phyloP scores from a whole-genome alignment of 2,797 vertebrate genomes.

The Anisognathus igniventris region DNA sequence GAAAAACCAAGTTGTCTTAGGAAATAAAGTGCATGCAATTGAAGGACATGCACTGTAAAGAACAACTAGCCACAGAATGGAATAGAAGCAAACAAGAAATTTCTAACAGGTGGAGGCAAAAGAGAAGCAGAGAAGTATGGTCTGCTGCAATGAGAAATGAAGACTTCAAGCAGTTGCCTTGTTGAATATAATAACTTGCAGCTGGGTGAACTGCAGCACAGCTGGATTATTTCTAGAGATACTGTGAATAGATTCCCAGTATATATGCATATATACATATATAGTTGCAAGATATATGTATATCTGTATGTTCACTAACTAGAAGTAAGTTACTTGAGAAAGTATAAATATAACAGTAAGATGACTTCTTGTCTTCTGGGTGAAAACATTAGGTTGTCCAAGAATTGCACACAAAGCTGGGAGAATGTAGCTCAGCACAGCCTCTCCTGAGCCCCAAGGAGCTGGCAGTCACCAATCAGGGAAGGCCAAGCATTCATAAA shows the following conservation, averaged over 20 bases:
- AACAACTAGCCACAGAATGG: neutral
- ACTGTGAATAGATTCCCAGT: neutral
- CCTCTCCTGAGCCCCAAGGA: neutral
- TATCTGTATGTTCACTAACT: neutral
- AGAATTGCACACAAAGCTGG: neutral
- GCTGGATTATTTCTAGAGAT: constrained; percentile 10
- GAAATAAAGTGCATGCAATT: neutral
- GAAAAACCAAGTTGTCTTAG: neutral
- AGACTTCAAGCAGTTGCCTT: constrained; percentile 3
- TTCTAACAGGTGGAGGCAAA: constrained; percentile 20
- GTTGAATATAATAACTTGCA: neutral
- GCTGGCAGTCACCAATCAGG: neutral
- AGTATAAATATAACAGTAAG: neutral
- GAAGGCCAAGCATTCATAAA: neutral
- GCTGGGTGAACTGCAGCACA: constrained; percentile 10
- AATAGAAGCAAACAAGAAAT: neutral
- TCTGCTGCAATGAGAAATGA: neutral
- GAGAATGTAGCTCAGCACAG: neutral
- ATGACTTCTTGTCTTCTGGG: neutral
- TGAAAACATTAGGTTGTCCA: neutral
- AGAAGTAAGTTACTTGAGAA: neutral
- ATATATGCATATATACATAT: neutral
- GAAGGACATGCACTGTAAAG: neutral
- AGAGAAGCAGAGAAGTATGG: neutral
- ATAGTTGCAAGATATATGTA: too few species aligned